Base-by-base conservation (phyloP, 1,140 invertebrate species). In the Euwallacea fornicatus region DNA sequence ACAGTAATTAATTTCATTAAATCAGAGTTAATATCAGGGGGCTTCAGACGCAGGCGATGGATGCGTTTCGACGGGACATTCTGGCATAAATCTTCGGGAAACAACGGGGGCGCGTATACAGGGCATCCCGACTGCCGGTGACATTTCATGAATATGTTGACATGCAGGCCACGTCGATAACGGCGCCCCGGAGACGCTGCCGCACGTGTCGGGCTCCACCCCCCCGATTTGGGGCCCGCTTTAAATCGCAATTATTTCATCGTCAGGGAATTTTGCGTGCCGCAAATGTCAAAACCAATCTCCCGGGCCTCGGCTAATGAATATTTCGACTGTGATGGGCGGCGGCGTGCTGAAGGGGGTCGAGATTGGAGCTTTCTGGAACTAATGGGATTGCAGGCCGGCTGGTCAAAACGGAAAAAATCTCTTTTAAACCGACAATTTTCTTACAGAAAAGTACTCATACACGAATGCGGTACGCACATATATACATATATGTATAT, bases 271-370 rank as follows among this genome's bases (percentile, higher is more conserved):
- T 16, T 53, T 47, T 69, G 42, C 69, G 60, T 62, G 41, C 69
- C 47, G 15, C 69, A 70, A 70, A 56, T 55, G 69, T 70, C 69
- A 70, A 70, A 69, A 69, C 67, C 67, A 69, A 69, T 69, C 46
- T 50, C 46, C 9, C 46, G 46, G 21, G 21, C 21, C 21, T 33
- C 21, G 21, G 21, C 21, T 33, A 33, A 33, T 33, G 21, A 33
- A 90, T 87, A 74, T 88, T 87, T 78, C 88, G 90, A 66, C 86
- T 88, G 65, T 89, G 87, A 67, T 88, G 83, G 21, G 67, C 16
- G 7, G 58, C 56, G 15, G 63, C 54, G 54, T 77, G 71, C 13
- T 76, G 21, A 33, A 33, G 21, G 21, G 21, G 21, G 21, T 33
- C 21, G 21, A 33, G 21, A 33, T 33, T 33, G 21, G 21, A 33